A percentile compares a stretch with the other conserved stretches of the same genome.
These are phyloP conservation scores for Hoplodrina ambigua DNA, from an alignment of 2,888 invertebrate species.

Conservation along the genomic window DNA sequence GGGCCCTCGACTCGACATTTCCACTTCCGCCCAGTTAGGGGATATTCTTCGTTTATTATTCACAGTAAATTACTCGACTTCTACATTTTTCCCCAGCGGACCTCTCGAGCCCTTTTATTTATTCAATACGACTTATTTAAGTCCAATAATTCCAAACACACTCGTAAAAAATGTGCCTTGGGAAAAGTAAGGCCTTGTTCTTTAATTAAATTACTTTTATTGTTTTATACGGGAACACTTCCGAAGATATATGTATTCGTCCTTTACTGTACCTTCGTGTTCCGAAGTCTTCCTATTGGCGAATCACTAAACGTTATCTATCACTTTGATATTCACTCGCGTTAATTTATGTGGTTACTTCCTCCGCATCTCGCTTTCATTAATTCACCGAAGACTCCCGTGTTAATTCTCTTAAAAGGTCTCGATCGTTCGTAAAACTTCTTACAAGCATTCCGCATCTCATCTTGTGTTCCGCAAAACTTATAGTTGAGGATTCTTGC, in stretches of 20 bases:
- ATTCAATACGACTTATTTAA: conserved; percentile 81
- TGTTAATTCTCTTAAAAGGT: conserved; percentile 78
- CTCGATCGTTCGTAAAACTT: conserved; percentile 67
- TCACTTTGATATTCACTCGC: conserved; percentile 71
- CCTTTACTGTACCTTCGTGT: conserved; percentile 38
- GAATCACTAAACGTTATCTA: conserved; percentile 71
- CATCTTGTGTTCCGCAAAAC: conserved; percentile 61
- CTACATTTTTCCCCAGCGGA: conserved; percentile 79
- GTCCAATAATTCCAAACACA: conserved; percentile 73
- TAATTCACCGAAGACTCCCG: conserved; percentile 74
- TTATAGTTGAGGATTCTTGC: conserved; percentile 61
- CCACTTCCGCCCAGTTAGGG: conserved; percentile 71
- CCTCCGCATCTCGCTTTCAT: conserved; percentile 69
- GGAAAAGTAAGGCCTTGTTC: conserved; percentile 58
- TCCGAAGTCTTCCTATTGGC: conserved; percentile 38
- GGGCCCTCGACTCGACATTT: conserved; percentile 68
- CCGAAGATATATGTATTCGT: conserved; percentile 49
- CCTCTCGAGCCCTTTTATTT: conserved; percentile 82
- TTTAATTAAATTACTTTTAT: conserved; percentile 65
- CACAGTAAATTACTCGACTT: conserved; percentile 83
- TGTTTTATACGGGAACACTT: conserved; percentile 45
- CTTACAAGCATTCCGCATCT: conserved; percentile 64
- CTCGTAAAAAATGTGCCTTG: conserved; percentile 66
- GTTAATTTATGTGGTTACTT: conserved; percentile 76
- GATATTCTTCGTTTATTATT: conserved; percentile 86